Base-by-base conservation (phyloP, 2,888 invertebrate genomes). In the Byasa hedistus region DNA sequence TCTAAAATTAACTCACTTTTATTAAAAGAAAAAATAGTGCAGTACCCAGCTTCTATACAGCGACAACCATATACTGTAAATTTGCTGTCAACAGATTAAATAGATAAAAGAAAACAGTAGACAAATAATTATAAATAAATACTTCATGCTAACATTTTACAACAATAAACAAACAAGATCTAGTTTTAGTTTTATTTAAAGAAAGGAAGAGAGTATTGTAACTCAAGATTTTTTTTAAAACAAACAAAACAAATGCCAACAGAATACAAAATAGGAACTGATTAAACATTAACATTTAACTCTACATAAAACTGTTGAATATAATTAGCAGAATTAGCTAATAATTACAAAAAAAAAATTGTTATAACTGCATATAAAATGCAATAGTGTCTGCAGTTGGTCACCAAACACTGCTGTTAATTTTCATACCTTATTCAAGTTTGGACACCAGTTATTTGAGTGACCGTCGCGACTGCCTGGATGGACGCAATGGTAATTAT, bases 371-470 rank as follows among this genome's bases (percentile, higher is more conserved):
- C 67, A 70, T 66, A 70, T 72, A 39, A 24, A 24, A 54, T 58
- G 57, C 66, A 52, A 19, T 55, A 57, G 54, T 48, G 19, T 5
- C 19, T 62, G 44, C 39, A 44, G 58, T 48, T 32, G 12, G 44
- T 61, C 54, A 36, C 39, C 52, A 27, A 21, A 10, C 24, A 24
- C 22, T 54, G 58, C 44, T 55, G 21, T 56, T 67, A 74, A 75
- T 76, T 75, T 75, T 78, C 86, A 81, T 91, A 91, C 91, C 91
- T 91, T 88, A 79, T 81, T 86, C 67, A 85, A 79, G 81, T 91
- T 91, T 74, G 91, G 85, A 81, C 89, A 90, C 90, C 91, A 91
- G 77, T 79, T 89, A 85, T 85, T 85, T 80, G 85, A 83, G 70
- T 84, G 82, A 78, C 81, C 80, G 84, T 84, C 85, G 77, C 89